These are phyloP conservation scores for Vespertilio murinus DNA, from an alignment of 2,797 vertebrate genomes.

Conservation along the genomic window DNA sequence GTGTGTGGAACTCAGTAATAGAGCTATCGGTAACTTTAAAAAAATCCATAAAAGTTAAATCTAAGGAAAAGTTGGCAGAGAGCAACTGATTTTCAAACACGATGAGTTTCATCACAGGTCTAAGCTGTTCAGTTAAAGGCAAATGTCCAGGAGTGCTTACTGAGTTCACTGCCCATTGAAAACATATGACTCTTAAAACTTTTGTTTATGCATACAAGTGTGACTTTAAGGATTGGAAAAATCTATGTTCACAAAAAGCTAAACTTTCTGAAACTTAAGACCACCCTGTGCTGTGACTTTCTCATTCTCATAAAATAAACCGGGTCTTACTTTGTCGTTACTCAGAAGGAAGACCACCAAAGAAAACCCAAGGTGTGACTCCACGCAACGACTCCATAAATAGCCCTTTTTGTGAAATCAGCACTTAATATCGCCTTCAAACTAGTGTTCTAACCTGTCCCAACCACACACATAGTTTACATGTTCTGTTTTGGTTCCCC, in stretches of 20 bases:
- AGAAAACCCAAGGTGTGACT: slow-evolving; percentile 75
- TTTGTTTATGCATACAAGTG: slow-evolving; percentile 75
- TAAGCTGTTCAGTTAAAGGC: slow-evolving; percentile 29
- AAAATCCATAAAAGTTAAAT: slow-evolving; percentile 68
- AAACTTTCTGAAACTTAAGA: slow-evolving; percentile 72
- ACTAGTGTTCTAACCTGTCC: slow-evolving; percentile 5
- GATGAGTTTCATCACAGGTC: slow-evolving; percentile 43
- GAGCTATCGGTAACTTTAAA: slow-evolving; percentile 64
- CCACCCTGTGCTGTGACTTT: slow-evolving; percentile 75
- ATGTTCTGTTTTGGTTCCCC: background rate
- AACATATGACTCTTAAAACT: slow-evolving; percentile 77
- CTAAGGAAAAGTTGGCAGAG: slow-evolving; percentile 55
- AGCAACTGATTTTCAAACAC: slow-evolving; percentile 29
- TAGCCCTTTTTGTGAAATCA: slow-evolving; percentile 49
- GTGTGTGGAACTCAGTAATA: slow-evolving; percentile 35
- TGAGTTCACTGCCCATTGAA: slow-evolving; percentile 68
- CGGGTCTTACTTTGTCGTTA: slow-evolving; percentile 67
- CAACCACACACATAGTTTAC: slow-evolving; percentile 57
- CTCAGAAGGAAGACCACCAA: slow-evolving; percentile 75
- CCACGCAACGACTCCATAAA: slow-evolving; percentile 59
- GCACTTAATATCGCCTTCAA: slow-evolving; percentile 58
- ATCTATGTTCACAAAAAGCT: slow-evolving; percentile 75
- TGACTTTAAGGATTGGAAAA: slow-evolving; percentile 72
- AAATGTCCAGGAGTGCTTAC: background rate
- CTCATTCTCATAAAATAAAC: slow-evolving; percentile 73